These are phyloP conservation scores for Drosophila borborema DNA, from an alignment of 2,888 invertebrate species.

Conservation along the genomic window DNA sequence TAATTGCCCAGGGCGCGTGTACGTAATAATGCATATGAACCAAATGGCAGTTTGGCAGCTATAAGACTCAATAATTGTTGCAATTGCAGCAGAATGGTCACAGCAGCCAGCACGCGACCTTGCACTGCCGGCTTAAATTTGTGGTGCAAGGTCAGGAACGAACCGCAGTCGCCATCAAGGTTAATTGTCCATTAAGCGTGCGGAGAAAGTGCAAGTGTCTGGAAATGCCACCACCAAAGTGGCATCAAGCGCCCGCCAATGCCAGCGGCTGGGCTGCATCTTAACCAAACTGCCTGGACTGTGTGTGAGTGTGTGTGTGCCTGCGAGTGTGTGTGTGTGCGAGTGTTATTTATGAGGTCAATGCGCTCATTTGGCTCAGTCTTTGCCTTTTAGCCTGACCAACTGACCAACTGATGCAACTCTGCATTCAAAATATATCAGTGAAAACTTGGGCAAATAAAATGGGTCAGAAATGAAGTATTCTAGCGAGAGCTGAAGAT, in stretches of 20 bases:
- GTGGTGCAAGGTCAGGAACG: constrained; percentile 59
- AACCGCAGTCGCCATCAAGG: constrained; percentile 65
- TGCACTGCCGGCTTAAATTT: constrained; percentile 31
- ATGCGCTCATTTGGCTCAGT: constrained; percentile 64
- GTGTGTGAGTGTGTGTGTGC: constrained; percentile 16
- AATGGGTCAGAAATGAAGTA: not conserved
- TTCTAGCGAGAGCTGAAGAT: not conserved
- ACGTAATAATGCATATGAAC: constrained; percentile 71
- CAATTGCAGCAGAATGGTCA: constrained; percentile 45
- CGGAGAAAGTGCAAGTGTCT: constrained; percentile 79
- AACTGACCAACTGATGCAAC: constrained; percentile 15
- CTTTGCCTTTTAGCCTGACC: constrained; percentile 16
- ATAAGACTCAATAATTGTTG: constrained; percentile 72
- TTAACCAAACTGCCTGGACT: constrained; percentile 44
- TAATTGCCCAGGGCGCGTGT: constrained; percentile 52
- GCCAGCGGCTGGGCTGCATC: constrained; percentile 53
- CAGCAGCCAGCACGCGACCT: constrained; percentile 36
- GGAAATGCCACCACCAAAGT: constrained; percentile 67
- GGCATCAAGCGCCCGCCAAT: constrained; percentile 42
- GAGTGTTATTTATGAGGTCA: constrained; percentile 75
- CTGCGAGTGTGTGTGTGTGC: constrained; percentile 17
- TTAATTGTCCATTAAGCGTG: constrained; percentile 79
- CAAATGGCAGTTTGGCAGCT: constrained; percentile 46
- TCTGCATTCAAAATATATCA: not conserved
- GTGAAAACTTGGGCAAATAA: not conserved